Percentiles rank a stretch among this genome's conserved stretches.
These are phyloP conservation scores for Seira ritae DNA, from an alignment of 2,888 invertebrate species.

Conservation along the genomic window DNA sequence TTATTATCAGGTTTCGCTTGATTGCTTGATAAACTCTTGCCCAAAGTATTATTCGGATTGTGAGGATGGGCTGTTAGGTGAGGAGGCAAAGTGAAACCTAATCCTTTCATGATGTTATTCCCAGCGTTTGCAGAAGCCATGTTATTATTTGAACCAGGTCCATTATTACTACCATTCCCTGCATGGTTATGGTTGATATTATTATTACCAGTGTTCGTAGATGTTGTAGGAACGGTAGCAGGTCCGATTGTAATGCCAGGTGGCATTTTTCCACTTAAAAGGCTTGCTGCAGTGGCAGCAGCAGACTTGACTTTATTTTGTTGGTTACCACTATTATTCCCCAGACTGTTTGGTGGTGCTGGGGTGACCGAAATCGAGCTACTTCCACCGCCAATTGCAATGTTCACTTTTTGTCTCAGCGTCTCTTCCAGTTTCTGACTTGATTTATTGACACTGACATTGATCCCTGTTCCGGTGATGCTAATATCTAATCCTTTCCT, in stretches of 20 bases:
- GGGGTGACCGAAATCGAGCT: conserved; percentile 60
- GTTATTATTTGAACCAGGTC: conserved; percentile 20
- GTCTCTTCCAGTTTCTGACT: conserved; percentile 65
- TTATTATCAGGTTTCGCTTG: conserved; percentile 57
- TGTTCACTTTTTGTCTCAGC: conserved; percentile 65
- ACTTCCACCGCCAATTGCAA: conserved; percentile 54
- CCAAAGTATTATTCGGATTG: conserved; percentile 37
- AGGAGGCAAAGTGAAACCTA: conserved; percentile 64
- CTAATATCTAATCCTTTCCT: conserved; percentile 73
- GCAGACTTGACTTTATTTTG: conserved; percentile 56
- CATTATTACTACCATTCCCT: conserved; percentile 27
- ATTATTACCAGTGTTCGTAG: conserved; percentile 21
- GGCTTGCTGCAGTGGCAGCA: conserved; percentile 59
- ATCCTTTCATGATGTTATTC: conserved; percentile 55
- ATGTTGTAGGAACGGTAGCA: conserved; percentile 49
- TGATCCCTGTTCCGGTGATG: conserved; percentile 68
- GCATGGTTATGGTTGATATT: background rate
- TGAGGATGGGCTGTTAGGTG: conserved; percentile 67
- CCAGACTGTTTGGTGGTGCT: conserved; percentile 30
- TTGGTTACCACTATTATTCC: background rate
- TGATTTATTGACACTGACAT: conserved; percentile 62
- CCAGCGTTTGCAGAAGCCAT: conserved; percentile 23
- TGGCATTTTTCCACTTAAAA: conserved; percentile 69
- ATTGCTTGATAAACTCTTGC: conserved; percentile 25
- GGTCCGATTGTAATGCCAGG: conserved; percentile 70